These are phyloP conservation scores for Anolis carolinensis DNA, from an alignment of 2,113 vertebrate genomes.

Conservation along the genomic window DNA sequence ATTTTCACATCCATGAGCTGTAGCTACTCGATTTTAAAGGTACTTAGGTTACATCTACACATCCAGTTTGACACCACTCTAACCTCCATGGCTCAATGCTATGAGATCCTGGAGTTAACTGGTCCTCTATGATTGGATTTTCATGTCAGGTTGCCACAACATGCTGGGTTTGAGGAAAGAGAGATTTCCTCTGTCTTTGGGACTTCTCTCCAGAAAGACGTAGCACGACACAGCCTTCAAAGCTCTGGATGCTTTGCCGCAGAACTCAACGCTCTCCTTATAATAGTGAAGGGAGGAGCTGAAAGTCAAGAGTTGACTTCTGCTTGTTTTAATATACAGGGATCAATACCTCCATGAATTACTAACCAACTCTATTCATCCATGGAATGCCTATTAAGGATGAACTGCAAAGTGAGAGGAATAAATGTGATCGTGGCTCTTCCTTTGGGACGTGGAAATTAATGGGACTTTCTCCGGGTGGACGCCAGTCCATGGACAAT, in stretches of 20 bases:
- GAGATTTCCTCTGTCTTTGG: neutral
- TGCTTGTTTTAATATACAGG: slow-evolving; percentile 43
- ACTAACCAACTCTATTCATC: slow-evolving; percentile 19
- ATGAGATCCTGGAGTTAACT: neutral
- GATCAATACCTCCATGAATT: slow-evolving; percentile 31
- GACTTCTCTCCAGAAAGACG: slow-evolving; percentile 27
- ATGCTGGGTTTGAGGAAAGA: neutral
- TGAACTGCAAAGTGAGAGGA: slow-evolving; percentile 14
- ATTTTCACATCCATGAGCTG: too few species aligned
- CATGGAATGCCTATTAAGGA: neutral
- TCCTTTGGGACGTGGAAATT: neutral
- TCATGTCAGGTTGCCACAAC: neutral
- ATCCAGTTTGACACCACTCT: too few species aligned
- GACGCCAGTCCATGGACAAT: neutral
- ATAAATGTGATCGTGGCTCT: neutral
- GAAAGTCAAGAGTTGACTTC: slow-evolving; percentile 25
- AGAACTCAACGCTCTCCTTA: slow-evolving; percentile 10
- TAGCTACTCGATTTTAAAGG: too few species aligned
- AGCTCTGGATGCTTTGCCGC: slow-evolving; percentile 19
- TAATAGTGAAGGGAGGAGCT: slow-evolving; percentile 27
- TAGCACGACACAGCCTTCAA: slow-evolving; percentile 36
- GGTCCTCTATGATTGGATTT: neutral
- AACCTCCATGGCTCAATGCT: too few species aligned
- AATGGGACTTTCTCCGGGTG: neutral
- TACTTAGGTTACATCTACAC: too few species aligned